Conservation (phyloP, 2,113 vertebrate genomes). For the Silurus asotus region DNA sequence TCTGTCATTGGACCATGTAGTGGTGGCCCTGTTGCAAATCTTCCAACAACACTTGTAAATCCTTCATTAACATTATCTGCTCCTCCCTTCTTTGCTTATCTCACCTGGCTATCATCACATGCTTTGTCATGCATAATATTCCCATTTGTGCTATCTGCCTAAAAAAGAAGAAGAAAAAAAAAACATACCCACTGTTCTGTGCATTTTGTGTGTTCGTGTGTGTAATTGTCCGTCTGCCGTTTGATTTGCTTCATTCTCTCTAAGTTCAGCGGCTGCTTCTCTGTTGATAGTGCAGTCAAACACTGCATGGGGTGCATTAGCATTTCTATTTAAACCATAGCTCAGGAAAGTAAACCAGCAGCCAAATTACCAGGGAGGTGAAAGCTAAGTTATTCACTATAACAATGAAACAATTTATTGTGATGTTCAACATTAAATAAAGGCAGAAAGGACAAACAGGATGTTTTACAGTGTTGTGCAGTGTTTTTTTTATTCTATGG, state of each 20-base stretch:
- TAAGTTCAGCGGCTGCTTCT: conserved; percentile 64
- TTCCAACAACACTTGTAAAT: conserved; percentile 32
- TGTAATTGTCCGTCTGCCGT: conserved; percentile 65
- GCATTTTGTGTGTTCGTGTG: conserved; percentile 57
- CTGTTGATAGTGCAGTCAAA: conserved; percentile 70
- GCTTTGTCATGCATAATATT: conserved; percentile 20
- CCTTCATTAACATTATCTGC: conserved; percentile 28
- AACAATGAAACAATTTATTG: conserved; percentile 48
- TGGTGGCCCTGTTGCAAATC: conserved; percentile 37
- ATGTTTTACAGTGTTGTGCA: background rate
- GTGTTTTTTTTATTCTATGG: background rate
- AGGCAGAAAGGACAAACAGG: conserved; percentile 1
- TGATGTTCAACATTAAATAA: conserved; percentile 35
- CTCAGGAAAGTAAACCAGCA: conserved; percentile 69
- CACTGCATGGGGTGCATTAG: conserved; percentile 71
- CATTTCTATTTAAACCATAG: conserved; percentile 67
- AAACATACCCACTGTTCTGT: conserved; percentile 52
- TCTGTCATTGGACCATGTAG: conserved; percentile 43
- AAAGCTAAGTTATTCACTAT: conserved; percentile 55
- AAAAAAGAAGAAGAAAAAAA: background rate
- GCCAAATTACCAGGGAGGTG: conserved; percentile 57
- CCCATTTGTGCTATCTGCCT: background rate
- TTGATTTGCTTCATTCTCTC: conserved; percentile 67
- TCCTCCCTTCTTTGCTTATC: conserved; percentile 28
- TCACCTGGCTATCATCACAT: conserved; percentile 27